Evolutionary conservation across 1,140 invertebrate genomes (phyloP).

Genomic region (Neocloeon triangulifer): DNA sequence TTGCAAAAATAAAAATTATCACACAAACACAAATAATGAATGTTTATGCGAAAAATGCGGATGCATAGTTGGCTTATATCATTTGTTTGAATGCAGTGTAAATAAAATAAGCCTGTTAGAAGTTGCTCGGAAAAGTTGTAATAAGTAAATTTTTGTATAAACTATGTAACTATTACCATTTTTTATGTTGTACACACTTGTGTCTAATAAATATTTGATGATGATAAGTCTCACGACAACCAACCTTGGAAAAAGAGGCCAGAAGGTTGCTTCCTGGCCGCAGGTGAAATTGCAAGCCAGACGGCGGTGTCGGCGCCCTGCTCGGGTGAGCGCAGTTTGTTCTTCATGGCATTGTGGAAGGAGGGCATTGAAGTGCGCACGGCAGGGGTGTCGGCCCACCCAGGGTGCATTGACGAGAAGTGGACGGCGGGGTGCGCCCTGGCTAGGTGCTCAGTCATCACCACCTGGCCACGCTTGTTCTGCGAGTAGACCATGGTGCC

Average conservation of each 20-base stretch:
- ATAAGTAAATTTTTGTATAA: no score
- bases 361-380: constrained; percentile 21
- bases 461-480: constrained; percentile 24
- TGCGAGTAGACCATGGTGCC: constrained; percentile 26
- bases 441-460: constrained; percentile 23
- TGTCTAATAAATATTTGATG: no score
- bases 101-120: no score
- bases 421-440: constrained; percentile 19
- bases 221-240: not conserved
- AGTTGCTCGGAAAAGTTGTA: no score
- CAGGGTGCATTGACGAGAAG: constrained; percentile 26
- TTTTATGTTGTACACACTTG: no score
- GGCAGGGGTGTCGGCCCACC: constrained; percentile 26
- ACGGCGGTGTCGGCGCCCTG: constrained; percentile 26
- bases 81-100: no score
- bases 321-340: constrained; percentile 18
- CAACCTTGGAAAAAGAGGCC: constrained; percentile 25
- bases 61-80: no score
- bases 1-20: no score
- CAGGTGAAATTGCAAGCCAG: constrained; percentile 23
- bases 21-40: no score
- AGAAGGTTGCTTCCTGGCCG: constrained; percentile 14
- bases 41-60: no score
- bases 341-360: constrained; percentile 24
- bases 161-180: no score